A percentile compares a stretch with the other conserved stretches of the same genome.
phyloP scores from a whole-genome alignment of 2,888 invertebrate species.

The Chrysina gloriosa region DNA sequence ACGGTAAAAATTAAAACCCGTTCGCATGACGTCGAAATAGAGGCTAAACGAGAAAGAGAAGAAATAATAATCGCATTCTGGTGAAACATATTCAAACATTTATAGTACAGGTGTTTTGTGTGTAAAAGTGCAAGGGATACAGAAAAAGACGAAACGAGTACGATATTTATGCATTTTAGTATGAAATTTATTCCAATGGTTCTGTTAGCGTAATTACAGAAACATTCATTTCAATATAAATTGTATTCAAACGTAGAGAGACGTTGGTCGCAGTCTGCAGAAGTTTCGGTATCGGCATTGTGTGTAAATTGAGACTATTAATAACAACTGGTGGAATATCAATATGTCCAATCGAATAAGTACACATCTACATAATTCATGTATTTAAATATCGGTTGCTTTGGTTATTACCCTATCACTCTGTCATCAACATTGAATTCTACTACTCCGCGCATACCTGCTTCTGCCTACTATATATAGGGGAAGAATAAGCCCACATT shows the following conservation, averaged over 20 bases:
- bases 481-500: slow-evolving; percentile 14
- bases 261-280: slow-evolving; percentile 49
- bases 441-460: slow-evolving; percentile 25
- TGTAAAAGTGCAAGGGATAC: slow-evolving; percentile 13
- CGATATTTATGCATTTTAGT: slow-evolving; percentile 37
- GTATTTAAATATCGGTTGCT: slow-evolving; percentile 64
- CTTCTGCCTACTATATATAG: neutral
- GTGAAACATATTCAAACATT: slow-evolving; percentile 23
- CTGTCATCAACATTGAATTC: slow-evolving; percentile 57
- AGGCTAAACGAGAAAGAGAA: slow-evolving; percentile 8
- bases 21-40: slow-evolving; percentile 18
- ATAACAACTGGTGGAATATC: slow-evolving; percentile 65
- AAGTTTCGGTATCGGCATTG: slow-evolving; percentile 59
- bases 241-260: slow-evolving; percentile 61
- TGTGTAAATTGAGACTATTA: slow-evolving; percentile 66
- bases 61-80: slow-evolving; percentile 19
- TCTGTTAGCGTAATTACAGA: slow-evolving; percentile 57
- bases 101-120: slow-evolving; percentile 35
- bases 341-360: slow-evolving; percentile 67
- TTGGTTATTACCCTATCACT: slow-evolving; percentile 65
- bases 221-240: slow-evolving; percentile 64
- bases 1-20: slow-evolving; percentile 13
- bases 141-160: slow-evolving; percentile 1
- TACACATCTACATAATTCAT: slow-evolving; percentile 66
- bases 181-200: slow-evolving; percentile 40